Base-by-base conservation (phyloP, 1,140 invertebrate genomes). In the Temnothorax longispinosus region DNA sequence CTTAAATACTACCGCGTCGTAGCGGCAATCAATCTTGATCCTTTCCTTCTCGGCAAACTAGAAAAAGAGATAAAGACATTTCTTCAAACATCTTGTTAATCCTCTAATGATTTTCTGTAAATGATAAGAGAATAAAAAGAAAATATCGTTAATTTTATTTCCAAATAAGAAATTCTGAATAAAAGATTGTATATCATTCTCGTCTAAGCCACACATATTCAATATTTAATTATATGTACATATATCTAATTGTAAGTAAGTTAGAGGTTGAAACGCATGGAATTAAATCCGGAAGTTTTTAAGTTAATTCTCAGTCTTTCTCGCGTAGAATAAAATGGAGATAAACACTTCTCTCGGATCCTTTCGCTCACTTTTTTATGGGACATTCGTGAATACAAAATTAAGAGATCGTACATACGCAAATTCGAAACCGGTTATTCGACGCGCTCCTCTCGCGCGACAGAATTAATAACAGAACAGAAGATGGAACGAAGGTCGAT, bases 21-120 rank as follows among this genome's bases (percentile, higher is more conserved):
- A 62, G 62, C 35, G 15, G 64, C 54, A 54, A 81, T 84, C 56
- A 84, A 84, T 84, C 78, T 76, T 85, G 74, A 76, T 85, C 47
- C 38, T 52, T 74, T 35, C 54, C 15, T 56, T 38, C 60, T 47
- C 35, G 47, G 15, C 1, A 13, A 65, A 41, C 6, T 58, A 64
- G 41, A 74, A 76, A 52, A n/a, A 78, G 35, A 65, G 44, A 41
- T n/a, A 64, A 47, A 85, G 0, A 1, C 13, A n/a, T 21, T 41
- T n/a, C 3, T 56, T 32, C 18, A 41, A 72, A 58, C 44, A 27
- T 8, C 27, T 38, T 44, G 69, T 84, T 21, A 18, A 44, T 32
- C 21, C 27, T 38, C 27, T 13, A 54, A 56, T 35, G 8, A 69
- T n/a, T 38, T 71, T 21, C n/a, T 15, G 11, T 38, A 50, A 80